Percentiles rank a stretch among this genome's conserved stretches.
These are phyloP conservation scores for Boloria selene DNA, from an alignment of 2,888 invertebrate genomes.

Conservation along the genomic window DNA sequence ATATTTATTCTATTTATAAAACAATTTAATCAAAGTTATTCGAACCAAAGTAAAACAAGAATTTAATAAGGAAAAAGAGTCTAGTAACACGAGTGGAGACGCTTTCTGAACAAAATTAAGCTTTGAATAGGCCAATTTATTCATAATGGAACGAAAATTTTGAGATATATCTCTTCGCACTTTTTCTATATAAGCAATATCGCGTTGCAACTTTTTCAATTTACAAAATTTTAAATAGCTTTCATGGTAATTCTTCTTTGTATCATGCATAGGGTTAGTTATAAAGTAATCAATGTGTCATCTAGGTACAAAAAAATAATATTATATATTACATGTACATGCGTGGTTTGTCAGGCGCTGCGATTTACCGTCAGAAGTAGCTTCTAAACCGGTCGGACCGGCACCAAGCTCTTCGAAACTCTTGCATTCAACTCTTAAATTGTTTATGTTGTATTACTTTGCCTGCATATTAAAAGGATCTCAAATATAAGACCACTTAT, in stretches of 20 bases:
- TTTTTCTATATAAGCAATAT: background rate
- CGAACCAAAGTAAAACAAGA: constrained; percentile 17
- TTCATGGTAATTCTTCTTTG: no score
- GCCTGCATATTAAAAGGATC: constrained; percentile 30
- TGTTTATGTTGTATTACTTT: constrained; percentile 61
- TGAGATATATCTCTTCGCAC: constrained; percentile 10
- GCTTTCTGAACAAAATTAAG: constrained; percentile 34
- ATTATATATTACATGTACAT: constrained; percentile 56
- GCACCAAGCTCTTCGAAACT: constrained; percentile 62
- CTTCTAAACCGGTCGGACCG: constrained; percentile 74
- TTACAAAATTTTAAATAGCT: background rate
- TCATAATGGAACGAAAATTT: constrained; percentile 29
- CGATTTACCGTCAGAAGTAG: constrained; percentile 77
- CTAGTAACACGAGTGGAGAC: constrained; percentile 25
- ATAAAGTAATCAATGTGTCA: background rate
- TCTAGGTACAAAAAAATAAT: constrained; percentile 29
- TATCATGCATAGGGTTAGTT: no score
- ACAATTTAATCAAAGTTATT: constrained; percentile 13
- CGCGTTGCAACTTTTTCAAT: background rate
- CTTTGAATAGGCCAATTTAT: constrained; percentile 34
- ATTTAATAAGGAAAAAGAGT: constrained; percentile 29
- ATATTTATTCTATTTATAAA: constrained; percentile 3
- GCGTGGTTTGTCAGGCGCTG: constrained; percentile 69
- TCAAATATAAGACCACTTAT: constrained; percentile 12
- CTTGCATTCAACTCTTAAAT: constrained; percentile 67